phyloP scores from a whole-genome alignment of 35 echinoderm and acorn worm genomes.

The Eucidaris tribuloides region DNA sequence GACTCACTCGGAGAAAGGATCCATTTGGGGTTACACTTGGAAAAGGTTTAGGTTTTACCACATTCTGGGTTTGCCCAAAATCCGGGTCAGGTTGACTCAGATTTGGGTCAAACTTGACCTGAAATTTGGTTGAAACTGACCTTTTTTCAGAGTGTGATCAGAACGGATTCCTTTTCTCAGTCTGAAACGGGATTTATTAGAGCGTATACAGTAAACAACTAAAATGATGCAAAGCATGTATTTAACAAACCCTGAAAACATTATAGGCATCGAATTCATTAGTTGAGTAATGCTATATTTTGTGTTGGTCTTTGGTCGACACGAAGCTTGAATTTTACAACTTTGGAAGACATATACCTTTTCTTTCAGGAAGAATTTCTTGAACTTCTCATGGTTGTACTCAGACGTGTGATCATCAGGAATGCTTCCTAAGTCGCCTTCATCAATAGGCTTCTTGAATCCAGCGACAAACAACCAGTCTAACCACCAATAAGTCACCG shows the following conservation, averaged over 20 bases:
- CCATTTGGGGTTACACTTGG: too few relatives aligned
- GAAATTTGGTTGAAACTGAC: too few relatives aligned
- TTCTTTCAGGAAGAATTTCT: slow-evolving; percentile 32
- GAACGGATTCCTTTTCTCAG: too few relatives aligned
- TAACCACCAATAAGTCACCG: slow-evolving; percentile 68
- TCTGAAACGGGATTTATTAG: background rate
- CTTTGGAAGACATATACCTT: slow-evolving; percentile 2
- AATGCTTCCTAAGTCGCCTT: slow-evolving; percentile 63
- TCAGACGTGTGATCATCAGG: slow-evolving; percentile 61
- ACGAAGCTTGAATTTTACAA: background rate
- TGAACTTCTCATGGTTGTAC: slow-evolving; percentile 55
- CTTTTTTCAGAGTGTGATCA: too few relatives aligned
- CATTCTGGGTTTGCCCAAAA: too few relatives aligned
- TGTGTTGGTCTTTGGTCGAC: background rate
- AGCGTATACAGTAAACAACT: background rate
- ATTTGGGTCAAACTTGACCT: too few relatives aligned
- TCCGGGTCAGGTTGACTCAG: too few relatives aligned
- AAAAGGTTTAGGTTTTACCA: too few relatives aligned
- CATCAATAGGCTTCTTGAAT: slow-evolving; percentile 67
- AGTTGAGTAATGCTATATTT: too few relatives aligned
- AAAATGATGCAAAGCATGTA: background rate
- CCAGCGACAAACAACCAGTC: slow-evolving; percentile 79
- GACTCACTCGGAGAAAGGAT: too few relatives aligned
- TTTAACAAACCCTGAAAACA: too few relatives aligned
- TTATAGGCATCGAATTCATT: too few relatives aligned